A percentile compares a stretch with the other conserved stretches of the same genome.
These are phyloP conservation scores for Acanthurus lineatus DNA, from an alignment of 2,797 vertebrate genomes.

Conservation along the genomic window DNA sequence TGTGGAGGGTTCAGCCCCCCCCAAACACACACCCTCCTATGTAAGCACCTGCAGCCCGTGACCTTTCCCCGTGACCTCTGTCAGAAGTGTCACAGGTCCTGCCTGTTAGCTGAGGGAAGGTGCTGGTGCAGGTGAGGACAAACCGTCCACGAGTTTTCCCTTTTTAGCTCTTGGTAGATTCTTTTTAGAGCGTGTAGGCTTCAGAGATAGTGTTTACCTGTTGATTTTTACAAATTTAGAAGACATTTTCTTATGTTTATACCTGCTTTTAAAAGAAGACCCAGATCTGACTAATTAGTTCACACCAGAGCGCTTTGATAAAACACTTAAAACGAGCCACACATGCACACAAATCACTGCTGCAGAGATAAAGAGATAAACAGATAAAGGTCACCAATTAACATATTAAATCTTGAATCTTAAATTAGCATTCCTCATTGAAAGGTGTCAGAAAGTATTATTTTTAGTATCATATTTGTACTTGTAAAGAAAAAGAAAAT, in stretches of 20 bases:
- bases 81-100: conserved; percentile 63
- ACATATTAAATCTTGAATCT: too few relatives aligned
- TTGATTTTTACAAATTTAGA: background rate
- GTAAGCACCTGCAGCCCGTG: conserved; percentile 53
- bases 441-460: too few relatives aligned
- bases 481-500: too few relatives aligned
- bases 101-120: conserved; percentile 64
- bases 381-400: too few relatives aligned
- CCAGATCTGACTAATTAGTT: background rate
- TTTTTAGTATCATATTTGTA: too few relatives aligned
- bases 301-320: background rate
- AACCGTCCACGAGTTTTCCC: background rate
- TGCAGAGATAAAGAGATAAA: background rate
- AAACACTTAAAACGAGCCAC: background rate
- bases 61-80: conserved; percentile 58
- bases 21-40: conserved; percentile 33
- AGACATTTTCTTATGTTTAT: background rate
- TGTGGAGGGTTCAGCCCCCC: conserved; percentile 35
- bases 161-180: conserved; percentile 8
- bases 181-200: background rate
- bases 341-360: background rate
- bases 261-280: conserved; percentile 11
- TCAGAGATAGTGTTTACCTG: background rate
- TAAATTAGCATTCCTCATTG: too few relatives aligned
- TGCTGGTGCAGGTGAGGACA: conserved; percentile 77